Evolutionary conservation across 2,888 invertebrate genomes (phyloP).

Genomic region (Drosophila infuscata): DNA sequence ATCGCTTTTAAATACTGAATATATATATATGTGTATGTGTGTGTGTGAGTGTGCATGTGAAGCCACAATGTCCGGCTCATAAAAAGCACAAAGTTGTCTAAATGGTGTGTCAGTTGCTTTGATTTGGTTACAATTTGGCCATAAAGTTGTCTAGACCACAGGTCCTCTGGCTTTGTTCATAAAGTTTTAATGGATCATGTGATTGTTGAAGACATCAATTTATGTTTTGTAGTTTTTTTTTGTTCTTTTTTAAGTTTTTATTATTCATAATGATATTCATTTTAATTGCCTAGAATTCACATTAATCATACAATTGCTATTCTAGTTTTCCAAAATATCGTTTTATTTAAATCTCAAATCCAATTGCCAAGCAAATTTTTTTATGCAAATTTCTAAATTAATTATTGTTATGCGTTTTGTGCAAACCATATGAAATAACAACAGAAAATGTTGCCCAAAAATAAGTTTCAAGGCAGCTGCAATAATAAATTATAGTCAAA

Average conservation of each 20-base stretch:
- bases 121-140: constrained; percentile 38
- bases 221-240: constrained; percentile 4
- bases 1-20: constrained; percentile 24
- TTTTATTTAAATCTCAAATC: constrained; percentile 47
- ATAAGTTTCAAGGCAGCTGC: constrained; percentile 69
- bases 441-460: constrained; percentile 49
- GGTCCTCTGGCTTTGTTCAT: not conserved
- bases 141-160: constrained; percentile 27
- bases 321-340: constrained; percentile 26
- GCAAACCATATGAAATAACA: constrained; percentile 25
- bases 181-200: constrained; percentile 6
- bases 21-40: not conserved
- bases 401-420: constrained; percentile 35
- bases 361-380: constrained; percentile 30
- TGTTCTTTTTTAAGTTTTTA: constrained; percentile 11
- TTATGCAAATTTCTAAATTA: constrained; percentile 20
- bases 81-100: constrained; percentile 1
- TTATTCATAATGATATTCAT: not conserved
- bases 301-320: constrained; percentile 2
- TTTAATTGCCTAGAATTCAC: not conserved
- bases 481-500: constrained; percentile 63
- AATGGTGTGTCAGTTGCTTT: constrained; percentile 40
- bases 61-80: constrained; percentile 33
- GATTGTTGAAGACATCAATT: constrained; percentile 12
- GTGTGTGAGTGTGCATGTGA: constrained; percentile 8